Base-by-base conservation (phyloP, 2,113 vertebrate species). In the Erinaceus europaeus region DNA sequence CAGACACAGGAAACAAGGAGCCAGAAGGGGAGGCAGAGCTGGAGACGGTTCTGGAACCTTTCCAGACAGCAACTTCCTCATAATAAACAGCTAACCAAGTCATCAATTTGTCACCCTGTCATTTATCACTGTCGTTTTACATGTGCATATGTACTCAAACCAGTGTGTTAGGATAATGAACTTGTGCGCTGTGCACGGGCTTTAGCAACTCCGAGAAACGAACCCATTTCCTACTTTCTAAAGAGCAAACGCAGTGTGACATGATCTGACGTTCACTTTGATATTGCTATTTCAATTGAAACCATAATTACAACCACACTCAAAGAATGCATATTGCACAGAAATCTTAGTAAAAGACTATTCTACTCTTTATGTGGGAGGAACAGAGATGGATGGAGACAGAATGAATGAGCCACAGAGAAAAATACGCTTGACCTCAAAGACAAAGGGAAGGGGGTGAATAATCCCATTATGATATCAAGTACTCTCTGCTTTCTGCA, bases 1-100 rank as follows among this genome's bases (percentile, higher is more conserved):
- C 95, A 95, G 95, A 95, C 95, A 94, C 95, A 96, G 95, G 95
- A 95, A 95, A 88, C 23, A 76, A 88, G 67, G 81, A 95, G 88
- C 74, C 91, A 92, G 89, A 89, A 88, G 62, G 87, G 87, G 94
- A 94, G 94, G 93, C 68, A 85, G 84, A 81, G 72, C 42, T 86
- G 91, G 94, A 94, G 53, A 85, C 82, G 62, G 71, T 50, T 94
- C 92, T 94, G 90, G 94, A 93, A 85, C 42, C 91, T 92, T 91
- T 77, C 85, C 93, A 94, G 94, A 95, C 94, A 91, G 93, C 85
- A 76, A 91, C 91, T 94, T 95, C 91, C 91, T 94, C 53, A 73
- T 44, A 92, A 84, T 72, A 67, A 83, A 92, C 32, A 93, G 75
- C 65, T 92, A 94, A 91, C 40, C 68, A 83, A 82, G 85, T 91